Evolutionary conservation across 2,888 invertebrate species (phyloP), one percentile per base, ranked within the genome.

Genomic region (Linnaemya vulpina): DNA sequence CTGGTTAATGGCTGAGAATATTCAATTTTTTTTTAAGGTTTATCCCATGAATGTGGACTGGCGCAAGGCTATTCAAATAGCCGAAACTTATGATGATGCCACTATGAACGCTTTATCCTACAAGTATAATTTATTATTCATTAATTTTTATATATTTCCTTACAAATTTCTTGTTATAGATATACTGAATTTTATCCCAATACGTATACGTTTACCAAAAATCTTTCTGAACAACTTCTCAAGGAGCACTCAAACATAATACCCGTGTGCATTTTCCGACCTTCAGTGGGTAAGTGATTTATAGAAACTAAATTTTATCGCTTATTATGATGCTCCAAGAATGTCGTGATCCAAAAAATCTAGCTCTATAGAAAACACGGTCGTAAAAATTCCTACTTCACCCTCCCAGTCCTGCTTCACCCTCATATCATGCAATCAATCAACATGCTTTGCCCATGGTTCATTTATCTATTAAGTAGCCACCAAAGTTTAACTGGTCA

Each of bases 151-250:
- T 4, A 11, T 40, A 1, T 22, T 22, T 38, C n/a, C n/a, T n/a
- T n/a, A n/a, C n/a, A 13, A 55, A 7, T 38, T 25, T 9, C 5
- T 30, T 30, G 22, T 53, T 67, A 75, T 89, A 95, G 95, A 87
- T 93, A 93, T 75, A 90, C 95, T 2, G 94, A 93, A 1, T 93
- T 93, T 15, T 94, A 96, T 38, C 97, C 97, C 0, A 98, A 98
- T 89, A 97, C 97, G 0, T 98, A 98, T 90, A 96, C 96, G 0
- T 97, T 96, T 90, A 96, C 97, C 0, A 98, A 98, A 91, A 95
- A 96, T 79, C 89, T 98, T 79, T 96, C 96, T 0, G 98, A 98
- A 89, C 95, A 95, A 82, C 94, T 96, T 1, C 94, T 97, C 0
- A 93, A 94, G 20, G 96, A 96, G 74, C 94, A 95, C 65, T 91